Conservation (phyloP, 2,888 invertebrate species). For the Tetanocera ferruginea region DNA sequence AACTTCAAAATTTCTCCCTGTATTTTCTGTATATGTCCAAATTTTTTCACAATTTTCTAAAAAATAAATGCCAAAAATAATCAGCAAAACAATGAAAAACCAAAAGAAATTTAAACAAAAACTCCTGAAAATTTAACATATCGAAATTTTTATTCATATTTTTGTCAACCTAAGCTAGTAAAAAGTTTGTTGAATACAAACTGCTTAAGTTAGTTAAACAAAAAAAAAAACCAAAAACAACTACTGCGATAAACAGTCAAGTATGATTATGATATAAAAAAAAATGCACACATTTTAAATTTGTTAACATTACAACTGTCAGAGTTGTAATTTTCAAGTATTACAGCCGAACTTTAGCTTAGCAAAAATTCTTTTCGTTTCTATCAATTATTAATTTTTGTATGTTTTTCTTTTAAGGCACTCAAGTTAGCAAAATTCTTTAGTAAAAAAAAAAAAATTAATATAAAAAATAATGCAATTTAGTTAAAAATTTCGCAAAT, state of each 20-base stretch:
- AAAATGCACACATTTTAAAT: constrained; percentile 5
- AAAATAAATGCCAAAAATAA: constrained; percentile 46
- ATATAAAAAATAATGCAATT: constrained; percentile 51
- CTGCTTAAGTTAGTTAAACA: constrained; percentile 31
- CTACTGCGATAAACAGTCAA: constrained; percentile 14
- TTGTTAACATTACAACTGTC: background rate
- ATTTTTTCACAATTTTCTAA: background rate
- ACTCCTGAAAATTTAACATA: constrained; percentile 67
- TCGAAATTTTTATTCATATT: constrained; percentile 59
- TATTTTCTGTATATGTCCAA: constrained; percentile 9
- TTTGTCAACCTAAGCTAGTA: constrained; percentile 23
- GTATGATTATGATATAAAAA: constrained; percentile 12
- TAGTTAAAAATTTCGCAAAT: constrained; percentile 45
- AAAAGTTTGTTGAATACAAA: constrained; percentile 10
- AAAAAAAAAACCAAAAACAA: constrained; percentile 29
- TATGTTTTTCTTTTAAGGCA: background rate
- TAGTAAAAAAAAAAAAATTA: constrained; percentile 44
- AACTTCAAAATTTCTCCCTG: constrained; percentile 41
- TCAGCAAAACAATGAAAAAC: constrained; percentile 35
- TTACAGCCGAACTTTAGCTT: background rate
- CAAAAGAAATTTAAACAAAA: constrained; percentile 41
- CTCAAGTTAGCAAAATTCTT: constrained; percentile 39
- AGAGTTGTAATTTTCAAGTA: background rate
- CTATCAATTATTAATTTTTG: background rate
- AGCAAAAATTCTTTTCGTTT: background rate